Evolutionary conservation across 2,113 vertebrate genomes (phyloP).

Genomic region (Phalacrocorax pelagicus): DNA sequence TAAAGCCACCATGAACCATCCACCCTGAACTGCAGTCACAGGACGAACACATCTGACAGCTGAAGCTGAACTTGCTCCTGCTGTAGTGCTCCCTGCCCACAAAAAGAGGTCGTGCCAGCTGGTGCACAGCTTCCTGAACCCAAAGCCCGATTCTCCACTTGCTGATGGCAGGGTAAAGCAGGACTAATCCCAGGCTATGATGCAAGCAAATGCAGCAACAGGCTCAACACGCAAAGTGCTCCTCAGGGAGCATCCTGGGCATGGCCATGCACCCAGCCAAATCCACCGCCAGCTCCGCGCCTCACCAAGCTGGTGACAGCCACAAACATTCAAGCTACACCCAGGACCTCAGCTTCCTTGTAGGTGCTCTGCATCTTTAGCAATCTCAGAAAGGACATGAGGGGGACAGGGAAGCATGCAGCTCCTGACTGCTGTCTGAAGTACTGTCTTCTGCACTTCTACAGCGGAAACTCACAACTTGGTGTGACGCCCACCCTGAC

Average conservation of each 20-base stretch:
- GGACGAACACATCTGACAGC: background rate
- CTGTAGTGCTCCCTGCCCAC: background rate
- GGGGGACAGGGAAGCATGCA: background rate
- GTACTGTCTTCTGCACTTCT: rapidly evolving
- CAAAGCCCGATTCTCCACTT: background rate
- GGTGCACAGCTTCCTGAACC: background rate
- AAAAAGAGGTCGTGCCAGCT: background rate
- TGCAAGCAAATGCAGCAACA: background rate
- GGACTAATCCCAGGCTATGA: background rate
- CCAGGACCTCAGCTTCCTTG: background rate
- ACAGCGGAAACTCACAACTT: background rate
- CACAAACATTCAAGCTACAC: background rate
- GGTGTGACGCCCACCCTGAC: background rate
- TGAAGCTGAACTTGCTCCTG: background rate
- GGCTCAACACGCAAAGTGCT: background rate
- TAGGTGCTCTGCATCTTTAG: background rate
- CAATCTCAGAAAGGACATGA: background rate
- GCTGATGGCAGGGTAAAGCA: background rate
- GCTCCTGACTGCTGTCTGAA: background rate
- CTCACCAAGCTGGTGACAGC: background rate
- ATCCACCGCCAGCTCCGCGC: background rate
- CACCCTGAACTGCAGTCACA: background rate
- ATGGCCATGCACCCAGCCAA: background rate
- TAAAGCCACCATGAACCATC: background rate
- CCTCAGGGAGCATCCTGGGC: background rate